Base-by-base conservation (phyloP, 1,140 invertebrate genomes). In the Cyclina sinensis region DNA sequence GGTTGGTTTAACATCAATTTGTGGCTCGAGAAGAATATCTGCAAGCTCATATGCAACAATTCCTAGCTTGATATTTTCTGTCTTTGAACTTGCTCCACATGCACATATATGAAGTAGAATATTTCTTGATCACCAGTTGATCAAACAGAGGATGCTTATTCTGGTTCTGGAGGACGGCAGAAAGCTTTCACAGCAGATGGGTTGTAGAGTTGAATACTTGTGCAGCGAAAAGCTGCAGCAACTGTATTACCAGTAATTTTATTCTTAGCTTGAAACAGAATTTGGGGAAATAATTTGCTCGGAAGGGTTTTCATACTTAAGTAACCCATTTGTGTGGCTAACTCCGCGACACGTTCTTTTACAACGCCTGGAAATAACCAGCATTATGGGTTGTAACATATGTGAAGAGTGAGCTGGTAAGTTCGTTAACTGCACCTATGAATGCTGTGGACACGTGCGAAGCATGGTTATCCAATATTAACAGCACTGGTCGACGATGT, bases 321-420 rank as follows among this genome's bases (percentile, higher is more conserved):
- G 5, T 62, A 24, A 18, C 11, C 46, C 46, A 48, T 48, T 48
- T 48, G 9, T 48, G 9, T 7, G 24, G n/a, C n/a, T 27, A 24
- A n/a, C 16, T 62, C 57, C 7, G 57, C 57, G 24, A 62, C 24
- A n/a, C 24, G 16, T 7, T 62, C 9, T 62, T 62, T 62, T 62
- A 62, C 57, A 62, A 62, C 57, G n/a, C n/a, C n/a, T 62, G 11
- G 24, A 62, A 62, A 62, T 62, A 62, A 18, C 57, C 57, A 62
- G 5, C 16, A 62, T 62, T n/a, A 9, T 62, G 24, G 57, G 57
- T 5, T 62, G 11, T 11, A 7, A n/a, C 5, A n/a, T n/a, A n/a
- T n/a, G n/a, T n/a, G n/a, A n/a, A n/a, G n/a, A n/a, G n/a, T n/a
- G n/a, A n/a, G n/a, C 57, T 27, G 16, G 5, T 62, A 12, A 12